These are phyloP conservation scores for Crocallis elinguaria DNA, from an alignment of 2,888 invertebrate genomes.

Conservation along the genomic window DNA sequence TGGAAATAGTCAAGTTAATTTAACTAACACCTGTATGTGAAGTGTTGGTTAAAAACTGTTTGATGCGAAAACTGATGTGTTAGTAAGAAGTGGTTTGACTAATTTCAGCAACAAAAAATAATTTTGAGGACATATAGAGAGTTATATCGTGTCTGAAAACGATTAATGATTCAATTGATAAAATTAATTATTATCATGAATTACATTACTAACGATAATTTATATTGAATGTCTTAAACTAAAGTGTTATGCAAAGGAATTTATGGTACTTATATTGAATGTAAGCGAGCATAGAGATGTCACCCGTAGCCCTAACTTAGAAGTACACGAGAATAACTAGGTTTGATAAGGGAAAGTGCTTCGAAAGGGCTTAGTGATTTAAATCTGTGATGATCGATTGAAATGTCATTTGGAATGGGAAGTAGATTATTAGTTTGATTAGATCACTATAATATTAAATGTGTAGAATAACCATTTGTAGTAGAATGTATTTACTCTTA, in stretches of 20 bases:
- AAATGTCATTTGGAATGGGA: background rate
- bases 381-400: constrained; percentile 12
- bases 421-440: background rate
- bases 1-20: constrained; percentile 10
- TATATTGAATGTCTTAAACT: too few species aligned
- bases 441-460: constrained; percentile 5
- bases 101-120: too few species aligned
- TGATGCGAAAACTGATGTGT: too few species aligned
- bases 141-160: too few species aligned
- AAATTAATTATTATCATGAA: too few species aligned
- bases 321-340: background rate
- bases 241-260: background rate
- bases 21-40: background rate
- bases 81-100: too few species aligned
- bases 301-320: background rate
- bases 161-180: too few species aligned
- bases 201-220: too few species aligned
- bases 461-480: constrained; percentile 1
- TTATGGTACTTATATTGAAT: background rate
- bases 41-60: background rate
- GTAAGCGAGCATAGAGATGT: constrained; percentile 7
- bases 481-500: constrained; percentile 19
- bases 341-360: background rate
- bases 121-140: too few species aligned
- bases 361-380: constrained; percentile 10